These are phyloP conservation scores for Cinclus mexicanus DNA, from an alignment of 2,113 vertebrate species.

Conservation along the genomic window DNA sequence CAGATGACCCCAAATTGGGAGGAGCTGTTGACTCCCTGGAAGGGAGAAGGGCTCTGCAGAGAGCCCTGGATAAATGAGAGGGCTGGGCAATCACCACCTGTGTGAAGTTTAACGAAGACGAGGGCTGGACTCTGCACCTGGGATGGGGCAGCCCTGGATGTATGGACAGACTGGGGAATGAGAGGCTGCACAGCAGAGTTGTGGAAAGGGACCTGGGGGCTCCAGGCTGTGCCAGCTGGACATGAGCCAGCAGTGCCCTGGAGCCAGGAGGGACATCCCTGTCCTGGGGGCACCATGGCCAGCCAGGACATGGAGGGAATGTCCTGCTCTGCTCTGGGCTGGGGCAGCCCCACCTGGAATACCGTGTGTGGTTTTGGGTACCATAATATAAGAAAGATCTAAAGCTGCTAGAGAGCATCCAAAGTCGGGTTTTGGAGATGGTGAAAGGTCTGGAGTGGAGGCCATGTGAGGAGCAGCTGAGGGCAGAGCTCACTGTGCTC, in stretches of 20 bases:
- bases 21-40: neutral
- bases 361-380: neutral
- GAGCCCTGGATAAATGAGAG: neutral
- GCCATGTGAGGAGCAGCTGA: fast-evolving
- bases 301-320: fast-evolving
- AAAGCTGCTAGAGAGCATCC: neutral
- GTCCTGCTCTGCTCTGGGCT: neutral
- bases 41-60: neutral
- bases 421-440: neutral
- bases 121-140: neutral
- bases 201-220: neutral
- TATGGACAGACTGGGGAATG: neutral
- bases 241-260: fast-evolving
- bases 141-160: neutral
- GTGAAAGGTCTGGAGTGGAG: too few relatives aligned
- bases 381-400: neutral
- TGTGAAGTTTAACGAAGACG: neutral
- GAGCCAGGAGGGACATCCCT: neutral
- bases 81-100: too few relatives aligned
- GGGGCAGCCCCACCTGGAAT: fast-evolving
- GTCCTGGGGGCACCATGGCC: neutral
- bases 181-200: neutral
- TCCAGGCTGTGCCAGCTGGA: neutral
- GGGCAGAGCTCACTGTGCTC: neutral
- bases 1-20: neutral